phyloP scores from a whole-genome alignment of 1,140 invertebrate species.

The Cotesia chilonis region DNA sequence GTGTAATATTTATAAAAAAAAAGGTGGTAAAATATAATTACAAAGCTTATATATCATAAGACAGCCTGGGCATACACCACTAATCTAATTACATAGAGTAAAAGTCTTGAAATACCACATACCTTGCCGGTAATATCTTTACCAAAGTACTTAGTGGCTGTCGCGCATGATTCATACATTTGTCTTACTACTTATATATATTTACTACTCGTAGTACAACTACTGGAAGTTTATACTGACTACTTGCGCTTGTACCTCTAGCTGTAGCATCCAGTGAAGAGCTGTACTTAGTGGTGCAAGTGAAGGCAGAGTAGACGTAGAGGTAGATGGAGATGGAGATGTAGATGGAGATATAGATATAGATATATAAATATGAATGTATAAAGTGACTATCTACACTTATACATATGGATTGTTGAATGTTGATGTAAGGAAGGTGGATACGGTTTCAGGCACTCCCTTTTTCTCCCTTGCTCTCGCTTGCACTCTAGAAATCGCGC shows the following conservation, averaged over 20 bases:
- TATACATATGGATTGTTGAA: neutral
- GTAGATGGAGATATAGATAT: neutral
- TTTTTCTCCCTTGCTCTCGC: neutral
- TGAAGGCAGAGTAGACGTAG: too few species aligned
- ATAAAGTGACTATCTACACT: too few species aligned
- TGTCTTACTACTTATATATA: conserved; percentile 2
- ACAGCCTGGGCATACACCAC: too few species aligned
- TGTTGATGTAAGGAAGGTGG: conserved; percentile 3
- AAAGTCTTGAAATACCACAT: conserved; percentile 10
- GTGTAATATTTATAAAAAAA: too few species aligned
- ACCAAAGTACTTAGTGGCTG: conserved; percentile 7
- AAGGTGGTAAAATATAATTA: too few species aligned
- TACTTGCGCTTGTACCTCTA: too few species aligned
- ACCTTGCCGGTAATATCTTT: neutral
- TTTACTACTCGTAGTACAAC: conserved; percentile 4
- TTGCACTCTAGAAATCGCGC: neutral
- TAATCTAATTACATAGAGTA: too few species aligned
- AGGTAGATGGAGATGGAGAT: too few species aligned
- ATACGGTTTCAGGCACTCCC: conserved; percentile 6
- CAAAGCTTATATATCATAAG: too few species aligned
- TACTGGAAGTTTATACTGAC: too few species aligned
- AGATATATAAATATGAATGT: neutral
- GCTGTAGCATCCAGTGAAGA: too few species aligned
- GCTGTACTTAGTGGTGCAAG: too few species aligned
- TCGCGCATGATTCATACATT: conserved; percentile 9